A percentile compares a stretch with the other conserved stretches of the same genome.
Evolutionary conservation across 2,888 invertebrate species (phyloP).

Genomic region (Pterobdella sp.): DNA sequence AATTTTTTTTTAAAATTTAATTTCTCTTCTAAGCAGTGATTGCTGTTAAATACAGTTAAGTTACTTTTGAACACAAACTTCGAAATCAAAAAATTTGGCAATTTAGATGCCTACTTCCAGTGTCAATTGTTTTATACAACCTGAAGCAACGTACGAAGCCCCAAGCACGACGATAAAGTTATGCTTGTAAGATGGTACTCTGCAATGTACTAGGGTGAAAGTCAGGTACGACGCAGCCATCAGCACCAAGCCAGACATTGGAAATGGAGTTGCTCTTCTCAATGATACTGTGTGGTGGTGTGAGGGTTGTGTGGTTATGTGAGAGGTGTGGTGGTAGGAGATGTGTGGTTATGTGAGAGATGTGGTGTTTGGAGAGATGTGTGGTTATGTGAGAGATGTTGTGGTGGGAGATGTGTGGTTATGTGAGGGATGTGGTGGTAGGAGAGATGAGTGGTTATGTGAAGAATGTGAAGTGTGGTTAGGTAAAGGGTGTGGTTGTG

Average conservation of each 20-base stretch:
- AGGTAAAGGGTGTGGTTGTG: neutral
- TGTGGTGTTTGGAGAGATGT: neutral
- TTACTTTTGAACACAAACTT: too few relatives aligned
- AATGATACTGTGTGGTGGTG: conserved; percentile 46
- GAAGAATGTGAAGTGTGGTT: neutral
- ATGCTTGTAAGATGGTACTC: conserved; percentile 42
- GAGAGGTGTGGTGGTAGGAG: neutral
- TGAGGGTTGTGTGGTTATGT: neutral
- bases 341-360: neutral
- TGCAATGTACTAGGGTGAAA: conserved; percentile 48
- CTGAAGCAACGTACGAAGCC: conserved; percentile 48
- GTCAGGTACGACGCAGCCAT: conserved; percentile 47
- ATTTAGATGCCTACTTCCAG: too few relatives aligned
- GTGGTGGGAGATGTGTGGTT: neutral
- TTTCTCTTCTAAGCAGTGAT: too few relatives aligned
- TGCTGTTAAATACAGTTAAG: too few relatives aligned
- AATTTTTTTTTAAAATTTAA: too few relatives aligned
- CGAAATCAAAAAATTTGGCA: too few relatives aligned
- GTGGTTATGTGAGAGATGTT: too few relatives aligned
- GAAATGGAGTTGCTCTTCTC: conserved; percentile 47
- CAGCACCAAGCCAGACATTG: conserved; percentile 47
- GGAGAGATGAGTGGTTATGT: neutral
- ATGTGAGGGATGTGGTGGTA: neutral
- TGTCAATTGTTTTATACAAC: too few relatives aligned
- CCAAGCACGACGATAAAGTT: conserved; percentile 48